Conservation (phyloP, 23 tunicate genomes). For the Aplidium turbinatum region DNA sequence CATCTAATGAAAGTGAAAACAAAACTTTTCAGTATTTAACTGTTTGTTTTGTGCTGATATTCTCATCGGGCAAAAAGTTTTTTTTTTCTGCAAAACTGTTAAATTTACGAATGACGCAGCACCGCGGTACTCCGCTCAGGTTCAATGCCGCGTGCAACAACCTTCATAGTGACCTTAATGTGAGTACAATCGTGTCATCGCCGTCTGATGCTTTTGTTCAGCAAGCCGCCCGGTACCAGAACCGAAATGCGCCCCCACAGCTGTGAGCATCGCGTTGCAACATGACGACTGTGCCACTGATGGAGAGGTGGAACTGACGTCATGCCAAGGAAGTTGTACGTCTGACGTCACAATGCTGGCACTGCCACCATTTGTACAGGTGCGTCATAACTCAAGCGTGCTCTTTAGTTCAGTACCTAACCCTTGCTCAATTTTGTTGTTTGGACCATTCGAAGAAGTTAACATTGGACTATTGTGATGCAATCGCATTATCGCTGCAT, state of each 20-base stretch:
- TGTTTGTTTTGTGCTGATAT: neutral
- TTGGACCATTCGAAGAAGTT: too few relatives aligned
- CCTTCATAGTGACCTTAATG: too few relatives aligned
- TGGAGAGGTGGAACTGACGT: conserved; percentile 61
- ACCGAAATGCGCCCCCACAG: conserved; percentile 41
- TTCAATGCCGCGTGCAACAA: too few relatives aligned
- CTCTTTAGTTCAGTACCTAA: too few relatives aligned
- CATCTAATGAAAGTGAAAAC: too few relatives aligned
- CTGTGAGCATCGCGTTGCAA: neutral
- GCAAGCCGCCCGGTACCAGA: conserved; percentile 10
- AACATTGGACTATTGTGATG: too few relatives aligned
- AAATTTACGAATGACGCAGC: too few relatives aligned
- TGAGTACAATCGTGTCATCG: too few relatives aligned
- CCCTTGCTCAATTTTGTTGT: too few relatives aligned
- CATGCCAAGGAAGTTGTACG: conserved; percentile 77
- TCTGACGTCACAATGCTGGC: conserved; percentile 57
- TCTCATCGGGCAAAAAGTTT: neutral
- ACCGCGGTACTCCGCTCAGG: too few relatives aligned
- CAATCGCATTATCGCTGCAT: too few relatives aligned
- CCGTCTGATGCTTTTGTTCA: too few relatives aligned
- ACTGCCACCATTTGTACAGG: conserved; percentile 76
- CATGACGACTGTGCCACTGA: conserved; percentile 53
- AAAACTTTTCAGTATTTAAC: neutral
- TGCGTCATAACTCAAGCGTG: conserved; percentile 6
- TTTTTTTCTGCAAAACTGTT: neutral